phyloP scores from a whole-genome alignment of 2,113 vertebrate species.

The Plecturocebus donacophilus region DNA sequence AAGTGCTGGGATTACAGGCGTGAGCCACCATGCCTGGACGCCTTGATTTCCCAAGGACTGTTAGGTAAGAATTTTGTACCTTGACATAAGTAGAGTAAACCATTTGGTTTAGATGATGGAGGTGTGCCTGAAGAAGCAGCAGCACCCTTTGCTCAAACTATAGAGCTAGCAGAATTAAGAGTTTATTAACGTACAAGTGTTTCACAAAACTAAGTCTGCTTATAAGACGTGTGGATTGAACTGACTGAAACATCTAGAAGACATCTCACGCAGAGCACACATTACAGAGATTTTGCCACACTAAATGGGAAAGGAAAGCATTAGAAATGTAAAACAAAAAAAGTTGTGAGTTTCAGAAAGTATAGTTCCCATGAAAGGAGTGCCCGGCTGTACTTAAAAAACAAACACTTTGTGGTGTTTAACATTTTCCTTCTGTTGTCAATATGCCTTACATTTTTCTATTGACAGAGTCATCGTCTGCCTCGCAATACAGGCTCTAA shows the following conservation, averaged over 20 bases:
- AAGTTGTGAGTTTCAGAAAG: neutral
- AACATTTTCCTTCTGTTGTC: neutral
- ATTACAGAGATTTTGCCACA: neutral
- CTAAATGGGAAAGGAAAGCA: neutral
- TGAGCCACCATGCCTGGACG: neutral
- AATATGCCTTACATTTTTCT: neutral
- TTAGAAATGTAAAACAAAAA: slow-evolving; percentile 1
- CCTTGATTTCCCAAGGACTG: slow-evolving; percentile 47
- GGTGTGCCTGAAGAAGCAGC: neutral
- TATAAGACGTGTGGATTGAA: neutral
- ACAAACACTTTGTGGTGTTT: neutral
- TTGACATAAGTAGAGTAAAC: slow-evolving; percentile 37
- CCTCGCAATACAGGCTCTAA: neutral
- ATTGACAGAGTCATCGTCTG: neutral
- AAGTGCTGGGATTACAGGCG: no score
- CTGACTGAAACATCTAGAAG: neutral
- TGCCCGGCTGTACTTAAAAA: neutral
- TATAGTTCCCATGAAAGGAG: neutral
- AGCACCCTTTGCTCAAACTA: neutral
- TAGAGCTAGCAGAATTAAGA: neutral
- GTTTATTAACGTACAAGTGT: neutral
- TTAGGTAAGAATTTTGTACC: slow-evolving; percentile 52
- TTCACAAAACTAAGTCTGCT: neutral
- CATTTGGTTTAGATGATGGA: neutral
- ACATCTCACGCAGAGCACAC: neutral